phyloP scores from a whole-genome alignment of 2,113 vertebrate species.

The Bothrops jararaca region DNA sequence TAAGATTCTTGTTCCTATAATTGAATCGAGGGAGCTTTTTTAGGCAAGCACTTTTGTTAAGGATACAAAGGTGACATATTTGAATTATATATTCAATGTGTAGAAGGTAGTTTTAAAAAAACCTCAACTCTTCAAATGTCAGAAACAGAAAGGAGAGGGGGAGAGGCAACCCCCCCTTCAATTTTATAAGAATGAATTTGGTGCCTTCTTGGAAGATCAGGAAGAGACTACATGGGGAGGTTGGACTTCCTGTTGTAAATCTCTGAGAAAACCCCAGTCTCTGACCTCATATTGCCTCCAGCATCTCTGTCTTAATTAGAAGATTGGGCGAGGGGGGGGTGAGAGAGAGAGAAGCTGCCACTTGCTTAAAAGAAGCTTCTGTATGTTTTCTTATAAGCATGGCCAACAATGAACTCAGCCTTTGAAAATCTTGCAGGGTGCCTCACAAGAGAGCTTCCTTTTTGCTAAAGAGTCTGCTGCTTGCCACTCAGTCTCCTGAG shows the following conservation, averaged over 20 bases:
- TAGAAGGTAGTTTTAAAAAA: not conserved
- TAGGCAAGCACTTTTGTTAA: not conserved
- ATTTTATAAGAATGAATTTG: not conserved
- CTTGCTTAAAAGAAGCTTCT: slow-evolving; percentile 24
- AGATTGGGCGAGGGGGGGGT: not conserved
- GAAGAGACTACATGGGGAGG: not conserved
- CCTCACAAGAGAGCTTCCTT: slow-evolving; percentile 42
- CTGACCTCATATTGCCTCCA: not conserved
- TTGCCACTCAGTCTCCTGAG: not conserved
- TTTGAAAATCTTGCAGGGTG: slow-evolving; percentile 47
- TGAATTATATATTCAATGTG: not conserved
- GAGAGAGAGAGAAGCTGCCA: too few species aligned
- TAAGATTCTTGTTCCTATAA: not conserved
- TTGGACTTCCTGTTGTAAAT: not conserved
- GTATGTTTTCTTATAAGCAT: not conserved
- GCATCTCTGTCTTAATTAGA: not conserved
- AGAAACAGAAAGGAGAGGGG: not conserved
- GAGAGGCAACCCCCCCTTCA: rapidly evolving
- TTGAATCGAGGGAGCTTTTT: not conserved
- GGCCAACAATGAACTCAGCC: slow-evolving; percentile 43
- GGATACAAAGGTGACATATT: not conserved
- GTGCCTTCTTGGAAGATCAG: not conserved
- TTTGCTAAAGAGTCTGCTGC: not conserved
- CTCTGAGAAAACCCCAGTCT: slow-evolving; percentile 32
- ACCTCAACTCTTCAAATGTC: not conserved